phyloP scores from a whole-genome alignment of 2,888 invertebrate genomes.

The Tortrix viridana region DNA sequence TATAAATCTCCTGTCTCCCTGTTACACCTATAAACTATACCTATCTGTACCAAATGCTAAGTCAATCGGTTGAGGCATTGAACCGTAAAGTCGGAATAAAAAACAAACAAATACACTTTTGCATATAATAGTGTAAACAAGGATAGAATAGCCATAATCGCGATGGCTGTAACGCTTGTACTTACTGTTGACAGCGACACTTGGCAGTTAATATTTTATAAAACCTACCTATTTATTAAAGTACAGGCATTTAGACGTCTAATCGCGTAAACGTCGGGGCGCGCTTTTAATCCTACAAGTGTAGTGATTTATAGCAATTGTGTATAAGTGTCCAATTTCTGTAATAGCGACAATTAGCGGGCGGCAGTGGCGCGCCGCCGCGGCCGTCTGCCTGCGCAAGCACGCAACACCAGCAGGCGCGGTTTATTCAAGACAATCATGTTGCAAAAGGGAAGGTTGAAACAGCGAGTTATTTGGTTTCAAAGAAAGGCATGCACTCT shows the following conservation, averaged over 20 bases:
- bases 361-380: conserved; percentile 50
- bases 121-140: no score
- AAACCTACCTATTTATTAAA: conserved; percentile 15
- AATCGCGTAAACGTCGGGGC: conserved; percentile 52
- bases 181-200: not conserved
- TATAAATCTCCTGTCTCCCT: no score
- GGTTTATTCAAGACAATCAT: not conserved
- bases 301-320: conserved; percentile 66
- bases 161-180: not conserved
- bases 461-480: no score
- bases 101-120: no score
- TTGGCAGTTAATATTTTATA: conserved; percentile 8
- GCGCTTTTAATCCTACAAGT: conserved; percentile 49
- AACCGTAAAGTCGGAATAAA: no score
- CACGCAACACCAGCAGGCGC: conserved; percentile 16
- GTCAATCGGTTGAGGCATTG: no score
- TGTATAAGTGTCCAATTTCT: conserved; percentile 69
- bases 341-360: conserved; percentile 68
- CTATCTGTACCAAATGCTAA: no score
- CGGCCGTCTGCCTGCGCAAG: conserved; percentile 41
- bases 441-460: no score
- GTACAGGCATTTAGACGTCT: conserved; percentile 52
- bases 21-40: no score
- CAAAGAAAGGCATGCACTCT: no score
- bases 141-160: not conserved